Percentiles rank a stretch among this genome's conserved stretches.
Evolutionary conservation across 2,888 invertebrate species (phyloP).

Genomic region (Sepiola atlantica): DNA sequence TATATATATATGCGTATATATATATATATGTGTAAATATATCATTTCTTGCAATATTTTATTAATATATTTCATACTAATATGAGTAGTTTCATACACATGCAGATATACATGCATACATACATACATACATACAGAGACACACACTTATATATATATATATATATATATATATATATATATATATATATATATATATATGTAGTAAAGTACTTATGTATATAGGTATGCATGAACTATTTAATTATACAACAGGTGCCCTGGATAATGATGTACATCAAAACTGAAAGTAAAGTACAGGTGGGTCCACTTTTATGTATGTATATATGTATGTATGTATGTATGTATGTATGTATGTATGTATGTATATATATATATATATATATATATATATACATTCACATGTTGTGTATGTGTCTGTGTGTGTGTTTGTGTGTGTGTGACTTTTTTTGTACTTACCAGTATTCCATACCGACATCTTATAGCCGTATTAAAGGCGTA

Average conservation of each 20-base stretch:
- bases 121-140: too few relatives aligned
- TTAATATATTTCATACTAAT: too few relatives aligned
- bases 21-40: too few relatives aligned
- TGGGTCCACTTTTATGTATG: background rate
- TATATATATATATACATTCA: background rate
- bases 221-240: background rate
- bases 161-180: background rate
- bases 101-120: too few relatives aligned
- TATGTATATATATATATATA: background rate
- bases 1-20: too few relatives aligned
- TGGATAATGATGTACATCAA: background rate
- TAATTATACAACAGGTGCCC: background rate
- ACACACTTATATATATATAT: background rate
- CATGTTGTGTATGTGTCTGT: background rate
- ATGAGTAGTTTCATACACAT: too few relatives aligned
- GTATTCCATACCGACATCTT: background rate
- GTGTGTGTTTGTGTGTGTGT: background rate
- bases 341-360: background rate
- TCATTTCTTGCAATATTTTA: too few relatives aligned
- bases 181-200: constrained; percentile 2
- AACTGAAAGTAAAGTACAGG: background rate
- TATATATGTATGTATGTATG: background rate
- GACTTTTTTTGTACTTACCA: background rate
- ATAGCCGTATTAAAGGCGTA: background rate
- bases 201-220: background rate